Percentiles rank a stretch among this genome's conserved stretches.
Conservation (phyloP, 2,797 vertebrate species). For the Australoheros facetus region DNA sequence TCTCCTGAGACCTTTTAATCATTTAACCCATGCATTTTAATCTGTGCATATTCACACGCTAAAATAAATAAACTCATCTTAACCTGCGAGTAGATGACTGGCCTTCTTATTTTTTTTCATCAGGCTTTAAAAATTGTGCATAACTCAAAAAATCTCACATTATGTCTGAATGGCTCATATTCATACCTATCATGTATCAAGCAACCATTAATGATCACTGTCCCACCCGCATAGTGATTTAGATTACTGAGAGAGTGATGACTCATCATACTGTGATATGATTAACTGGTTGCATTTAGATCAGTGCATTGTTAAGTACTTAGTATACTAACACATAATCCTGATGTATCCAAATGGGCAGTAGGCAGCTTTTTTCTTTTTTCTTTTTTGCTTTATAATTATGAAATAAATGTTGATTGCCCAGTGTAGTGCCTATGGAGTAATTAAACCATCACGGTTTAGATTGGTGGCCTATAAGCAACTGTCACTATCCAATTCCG, state of each 20-base stretch:
- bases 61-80: conserved; percentile 49
- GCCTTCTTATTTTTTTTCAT: conserved; percentile 29
- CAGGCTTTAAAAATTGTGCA: conserved; percentile 55
- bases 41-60: background rate
- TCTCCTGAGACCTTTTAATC: conserved; percentile 50
- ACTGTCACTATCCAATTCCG: background rate
- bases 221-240: conserved; percentile 37
- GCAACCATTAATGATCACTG: conserved; percentile 46
- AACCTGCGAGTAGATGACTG: conserved; percentile 36
- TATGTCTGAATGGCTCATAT: conserved; percentile 30
- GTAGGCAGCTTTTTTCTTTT: background rate
- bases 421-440: background rate
- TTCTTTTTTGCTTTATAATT: background rate
- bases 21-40: background rate
- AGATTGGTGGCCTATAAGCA: background rate
- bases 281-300: conserved; percentile 48
- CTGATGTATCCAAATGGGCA: conserved; percentile 27
- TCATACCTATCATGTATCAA: conserved; percentile 43
- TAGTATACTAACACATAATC: conserved; percentile 24
- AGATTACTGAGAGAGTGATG: conserved; percentile 34
- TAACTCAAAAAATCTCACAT: conserved; percentile 47
- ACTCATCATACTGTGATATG: conserved; percentile 26
- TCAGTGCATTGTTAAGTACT: conserved; percentile 48
- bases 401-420: background rate
- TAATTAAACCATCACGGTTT: background rate